Evolutionary conservation across 2,797 vertebrate species (phyloP), one percentile per base, ranked within the genome.

Genomic region (Mastacembelus armatus): DNA sequence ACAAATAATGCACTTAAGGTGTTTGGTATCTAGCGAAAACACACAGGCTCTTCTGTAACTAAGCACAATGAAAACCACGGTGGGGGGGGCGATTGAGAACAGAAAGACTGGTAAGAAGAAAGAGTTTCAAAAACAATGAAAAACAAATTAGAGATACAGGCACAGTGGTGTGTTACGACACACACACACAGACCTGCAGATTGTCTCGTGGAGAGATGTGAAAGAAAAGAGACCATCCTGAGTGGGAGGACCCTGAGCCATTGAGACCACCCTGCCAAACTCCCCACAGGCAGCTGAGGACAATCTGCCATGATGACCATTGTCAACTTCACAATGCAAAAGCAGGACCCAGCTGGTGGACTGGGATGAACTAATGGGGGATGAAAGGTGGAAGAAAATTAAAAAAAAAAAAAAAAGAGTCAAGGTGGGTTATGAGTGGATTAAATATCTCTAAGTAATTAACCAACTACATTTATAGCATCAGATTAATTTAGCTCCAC

Each of bases 1-100:
- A 21, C 5, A 45, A n/a, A 66, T 55, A 8, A 62, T 12, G 63
- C 51, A 70, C 70, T 52, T 51, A 60, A 36, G 18, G 19, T 19
- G 70, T 78, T 71, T 71, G n/a, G n/a, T 67, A 79, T 74, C 61
- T 54, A 7, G 19, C 70, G 60, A 57, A 72, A 85, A 54, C 59
- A 74, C 33, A 36, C 5, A n/a, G 21, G 21, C 8, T 9, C 71
- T 8, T 55, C 59, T 57, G 42, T n/a, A n/a, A n/a, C n/a, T n/a
- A n/a, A n/a, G n/a, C n/a, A n/a, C n/a, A n/a, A n/a, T n/a, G n/a
- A n/a, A n/a, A n/a, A n/a, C n/a, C n/a, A n/a, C n/a, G n/a, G n/a
- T n/a, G n/a, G n/a, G n/a, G n/a, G n/a, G n/a, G n/a, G n/a, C n/a
- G n/a, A n/a, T n/a, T n/a, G n/a, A n/a, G n/a, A n/a, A n/a, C n/a